A percentile compares a stretch with the other conserved stretches of the same genome.
These are phyloP conservation scores for Caenorhabditis inopinata DNA, from an alignment of 1,140 invertebrate species.

Conservation along the genomic window DNA sequence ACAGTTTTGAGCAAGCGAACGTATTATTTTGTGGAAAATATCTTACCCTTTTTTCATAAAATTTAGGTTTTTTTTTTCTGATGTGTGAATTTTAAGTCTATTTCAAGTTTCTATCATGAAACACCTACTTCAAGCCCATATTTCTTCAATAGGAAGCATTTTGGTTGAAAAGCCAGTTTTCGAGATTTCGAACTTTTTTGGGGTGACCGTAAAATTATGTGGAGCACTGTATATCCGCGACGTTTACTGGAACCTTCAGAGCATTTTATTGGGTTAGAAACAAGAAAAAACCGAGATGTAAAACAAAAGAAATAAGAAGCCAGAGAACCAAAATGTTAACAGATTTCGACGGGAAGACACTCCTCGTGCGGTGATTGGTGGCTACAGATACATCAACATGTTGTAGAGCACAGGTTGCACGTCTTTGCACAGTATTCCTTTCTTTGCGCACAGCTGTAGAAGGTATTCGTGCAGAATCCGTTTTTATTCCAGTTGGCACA, in stretches of 20 bases:
- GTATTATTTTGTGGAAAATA: too few relatives aligned
- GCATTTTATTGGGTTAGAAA: conserved; percentile 12
- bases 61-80: too few relatives aligned
- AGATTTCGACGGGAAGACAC: conserved; percentile 30
- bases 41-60: too few relatives aligned
- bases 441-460: conserved; percentile 7
- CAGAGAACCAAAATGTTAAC: conserved; percentile 21
- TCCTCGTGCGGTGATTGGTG: neutral
- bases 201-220: too few relatives aligned
- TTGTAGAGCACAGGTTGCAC: neutral
- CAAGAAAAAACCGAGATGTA: conserved; percentile 21
- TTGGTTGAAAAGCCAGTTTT: too few relatives aligned
- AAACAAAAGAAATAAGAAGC: neutral
- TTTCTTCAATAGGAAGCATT: too few relatives aligned
- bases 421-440: conserved; percentile 1
- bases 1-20: too few relatives aligned
- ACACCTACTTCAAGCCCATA: too few relatives aligned
- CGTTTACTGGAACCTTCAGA: neutral
- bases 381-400: neutral
- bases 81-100: too few relatives aligned
- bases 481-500: conserved; percentile 34
- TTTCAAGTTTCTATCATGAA: too few relatives aligned
- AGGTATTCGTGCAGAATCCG: conserved; percentile 22
- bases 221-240: too few relatives aligned
- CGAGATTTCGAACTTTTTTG: too few relatives aligned